Conservation (phyloP, 2,888 invertebrate species). For the Peribatodes rhomboidaria region DNA sequence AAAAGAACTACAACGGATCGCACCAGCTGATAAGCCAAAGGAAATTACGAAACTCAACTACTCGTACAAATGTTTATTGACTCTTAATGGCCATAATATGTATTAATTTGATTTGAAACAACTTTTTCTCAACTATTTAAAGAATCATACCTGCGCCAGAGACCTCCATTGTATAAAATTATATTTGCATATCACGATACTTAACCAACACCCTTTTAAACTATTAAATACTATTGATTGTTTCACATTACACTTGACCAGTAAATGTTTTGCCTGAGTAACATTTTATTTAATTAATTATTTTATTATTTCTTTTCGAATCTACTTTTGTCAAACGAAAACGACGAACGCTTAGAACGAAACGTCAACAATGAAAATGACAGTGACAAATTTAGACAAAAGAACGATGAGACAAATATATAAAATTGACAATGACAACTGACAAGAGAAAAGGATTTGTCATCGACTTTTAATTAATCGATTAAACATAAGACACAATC, state of each 20-base stretch:
- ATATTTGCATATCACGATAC: constrained; percentile 48
- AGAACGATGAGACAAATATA: not conserved
- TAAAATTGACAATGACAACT: constrained; percentile 1
- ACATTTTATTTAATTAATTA: constrained; percentile 9
- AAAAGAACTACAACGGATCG: not conserved
- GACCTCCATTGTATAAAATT: constrained; percentile 69
- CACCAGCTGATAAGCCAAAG: not conserved
- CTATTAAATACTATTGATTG: not conserved
- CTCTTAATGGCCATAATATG: constrained; percentile 13
- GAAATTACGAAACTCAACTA: not conserved
- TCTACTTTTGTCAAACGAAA: constrained; percentile 17
- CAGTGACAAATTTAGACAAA: not conserved
- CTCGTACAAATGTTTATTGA: constrained; percentile 6
- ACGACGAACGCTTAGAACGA: constrained; percentile 10
- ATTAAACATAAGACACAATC: no score
- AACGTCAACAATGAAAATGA: not conserved
- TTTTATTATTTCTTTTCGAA: constrained; percentile 23
- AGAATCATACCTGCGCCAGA: constrained; percentile 72
- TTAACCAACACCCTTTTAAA: constrained; percentile 28
- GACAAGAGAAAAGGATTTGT: no score
- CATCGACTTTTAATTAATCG: no score
- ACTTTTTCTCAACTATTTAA: constrained; percentile 6
- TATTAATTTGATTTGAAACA: constrained; percentile 40
- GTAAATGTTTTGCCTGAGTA: not conserved
- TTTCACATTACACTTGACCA: constrained; percentile 11